phyloP scores from a whole-genome alignment of 2,113 vertebrate genomes.

The Pluvianellus socialis region DNA sequence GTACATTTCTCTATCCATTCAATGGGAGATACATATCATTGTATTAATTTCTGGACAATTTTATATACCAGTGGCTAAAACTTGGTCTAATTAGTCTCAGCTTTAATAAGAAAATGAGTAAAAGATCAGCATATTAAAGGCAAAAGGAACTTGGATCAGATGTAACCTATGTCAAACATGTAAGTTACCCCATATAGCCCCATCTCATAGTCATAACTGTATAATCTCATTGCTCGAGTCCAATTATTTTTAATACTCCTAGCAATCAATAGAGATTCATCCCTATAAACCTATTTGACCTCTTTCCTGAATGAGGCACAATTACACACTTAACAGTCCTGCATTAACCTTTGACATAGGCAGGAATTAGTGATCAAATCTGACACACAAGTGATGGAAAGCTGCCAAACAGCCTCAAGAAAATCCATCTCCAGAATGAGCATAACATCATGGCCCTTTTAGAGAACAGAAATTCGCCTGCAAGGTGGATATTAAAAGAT shows the following conservation, averaged over 20 bases:
- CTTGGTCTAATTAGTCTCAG: not conserved
- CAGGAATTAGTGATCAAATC: conserved; percentile 1
- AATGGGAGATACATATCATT: not conserved
- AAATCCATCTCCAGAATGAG: not conserved
- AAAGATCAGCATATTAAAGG: not conserved
- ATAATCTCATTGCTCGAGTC: not conserved
- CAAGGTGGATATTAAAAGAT: conserved; percentile 1
- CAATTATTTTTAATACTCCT: conserved; percentile 48
- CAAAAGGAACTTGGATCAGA: not conserved
- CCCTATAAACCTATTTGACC: conserved; percentile 26
- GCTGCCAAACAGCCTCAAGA: not conserved
- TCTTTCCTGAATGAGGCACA: not conserved
- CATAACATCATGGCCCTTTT: not conserved
- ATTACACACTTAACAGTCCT: not conserved
- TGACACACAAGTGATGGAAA: not conserved
- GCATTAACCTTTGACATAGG: conserved; percentile 53
- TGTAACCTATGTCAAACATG: not conserved
- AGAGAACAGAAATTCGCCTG: not conserved
- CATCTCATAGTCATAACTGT: not conserved
- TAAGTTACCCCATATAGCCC: not conserved
- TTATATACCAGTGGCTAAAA: not conserved
- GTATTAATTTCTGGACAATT: not conserved
- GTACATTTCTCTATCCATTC: not conserved
- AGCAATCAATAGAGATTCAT: conserved; percentile 33
- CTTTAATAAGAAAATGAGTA: not conserved